A percentile compares a stretch with the other conserved stretches of the same genome.
Evolutionary conservation across 2,888 invertebrate species (phyloP).

Genomic region (Cryptus armator): DNA sequence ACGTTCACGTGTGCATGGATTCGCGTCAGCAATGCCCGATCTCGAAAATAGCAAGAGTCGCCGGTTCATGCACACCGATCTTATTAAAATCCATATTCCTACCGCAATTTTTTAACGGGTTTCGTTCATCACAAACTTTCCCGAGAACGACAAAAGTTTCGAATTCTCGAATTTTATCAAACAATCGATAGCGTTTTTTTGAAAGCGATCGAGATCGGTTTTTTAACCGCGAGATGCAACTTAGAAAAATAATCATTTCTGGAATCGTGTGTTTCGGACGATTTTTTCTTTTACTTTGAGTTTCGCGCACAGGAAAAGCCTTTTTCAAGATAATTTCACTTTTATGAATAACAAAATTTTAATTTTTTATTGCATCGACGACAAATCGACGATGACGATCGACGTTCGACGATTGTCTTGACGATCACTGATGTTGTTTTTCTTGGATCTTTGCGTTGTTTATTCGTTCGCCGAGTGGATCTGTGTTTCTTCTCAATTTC

Average conservation of each 20-base stretch:
- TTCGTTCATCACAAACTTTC: neutral
- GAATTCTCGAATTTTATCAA: neutral
- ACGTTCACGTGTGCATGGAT: slow-evolving; percentile 70
- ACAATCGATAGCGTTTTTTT: neutral
- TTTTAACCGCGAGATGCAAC: too few relatives aligned
- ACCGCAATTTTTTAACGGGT: neutral
- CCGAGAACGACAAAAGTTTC: neutral
- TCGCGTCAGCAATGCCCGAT: slow-evolving; percentile 73
- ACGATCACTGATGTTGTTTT: neutral
- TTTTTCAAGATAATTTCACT: neutral
- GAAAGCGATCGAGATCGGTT: neutral
- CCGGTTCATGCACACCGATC: slow-evolving; percentile 27
- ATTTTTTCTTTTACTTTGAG: neutral
- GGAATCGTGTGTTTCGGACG: neutral
- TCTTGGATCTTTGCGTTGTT: neutral
- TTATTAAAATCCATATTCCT: slow-evolving; percentile 8
- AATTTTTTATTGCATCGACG: too few relatives aligned
- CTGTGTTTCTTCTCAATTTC: slow-evolving; percentile 12
- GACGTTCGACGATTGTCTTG: neutral
- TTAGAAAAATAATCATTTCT: neutral
- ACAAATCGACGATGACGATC: too few relatives aligned
- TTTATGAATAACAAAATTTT: neutral
- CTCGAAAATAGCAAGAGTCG: slow-evolving; percentile 75
- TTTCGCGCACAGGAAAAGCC: neutral
- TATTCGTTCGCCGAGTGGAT: slow-evolving; percentile 6